phyloP scores from a whole-genome alignment of 1,140 invertebrate species.

The Lethrus apterus region DNA sequence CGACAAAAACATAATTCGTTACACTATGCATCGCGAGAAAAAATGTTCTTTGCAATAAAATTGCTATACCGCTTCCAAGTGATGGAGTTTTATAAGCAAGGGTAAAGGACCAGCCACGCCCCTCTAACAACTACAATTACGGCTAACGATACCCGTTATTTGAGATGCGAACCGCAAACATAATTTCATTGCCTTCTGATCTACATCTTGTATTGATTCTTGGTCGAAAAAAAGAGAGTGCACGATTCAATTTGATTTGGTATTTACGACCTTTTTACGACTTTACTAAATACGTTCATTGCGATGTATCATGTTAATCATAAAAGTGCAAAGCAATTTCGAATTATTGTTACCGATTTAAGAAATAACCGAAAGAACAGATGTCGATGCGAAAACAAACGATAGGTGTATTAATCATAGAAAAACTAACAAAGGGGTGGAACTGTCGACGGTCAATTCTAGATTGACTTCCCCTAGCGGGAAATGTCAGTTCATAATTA shows the following conservation, averaged over 20 bases:
- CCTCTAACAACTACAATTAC: slow-evolving; percentile 34
- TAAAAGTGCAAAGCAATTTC: background rate
- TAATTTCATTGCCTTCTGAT: slow-evolving; percentile 26
- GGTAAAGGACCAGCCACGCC: slow-evolving; percentile 29
- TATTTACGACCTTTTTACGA: background rate
- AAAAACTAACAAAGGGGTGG: slow-evolving; percentile 11
- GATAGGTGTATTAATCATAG: slow-evolving; percentile 7
- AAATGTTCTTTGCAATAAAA: too few relatives aligned
- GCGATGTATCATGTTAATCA: background rate
- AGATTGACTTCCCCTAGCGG: background rate
- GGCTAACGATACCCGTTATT: slow-evolving; percentile 32
- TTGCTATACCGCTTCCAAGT: slow-evolving; percentile 4
- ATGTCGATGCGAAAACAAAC: slow-evolving; percentile 8
- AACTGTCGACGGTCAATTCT: slow-evolving; percentile 5
- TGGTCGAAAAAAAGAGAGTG: slow-evolving; percentile 7
- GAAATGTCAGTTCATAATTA: slow-evolving; percentile 4
- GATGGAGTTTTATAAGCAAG: slow-evolving; percentile 1
- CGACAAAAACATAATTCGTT: too few relatives aligned
- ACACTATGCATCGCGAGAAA: too few relatives aligned
- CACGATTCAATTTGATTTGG: slow-evolving; percentile 9
- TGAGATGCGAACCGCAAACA: slow-evolving; percentile 28
- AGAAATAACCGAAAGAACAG: background rate
- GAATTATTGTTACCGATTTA: background rate
- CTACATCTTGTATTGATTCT: slow-evolving; percentile 13
- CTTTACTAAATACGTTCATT: background rate